These are phyloP conservation scores for Nothoprocta pentlandii DNA, from an alignment of 2,113 vertebrate genomes.

Conservation along the genomic window DNA sequence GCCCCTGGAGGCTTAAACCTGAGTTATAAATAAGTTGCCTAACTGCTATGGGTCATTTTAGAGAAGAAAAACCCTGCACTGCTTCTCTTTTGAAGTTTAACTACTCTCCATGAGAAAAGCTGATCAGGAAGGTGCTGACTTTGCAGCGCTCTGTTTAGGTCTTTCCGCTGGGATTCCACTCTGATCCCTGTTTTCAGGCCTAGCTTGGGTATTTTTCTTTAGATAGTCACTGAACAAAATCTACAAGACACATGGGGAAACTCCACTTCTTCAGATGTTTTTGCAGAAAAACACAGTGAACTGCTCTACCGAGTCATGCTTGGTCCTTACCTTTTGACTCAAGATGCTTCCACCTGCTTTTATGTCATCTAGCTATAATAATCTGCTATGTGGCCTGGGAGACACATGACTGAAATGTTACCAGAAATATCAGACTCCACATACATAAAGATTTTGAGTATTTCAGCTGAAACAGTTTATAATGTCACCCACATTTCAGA, in stretches of 20 bases:
- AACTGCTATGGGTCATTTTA: constrained; percentile 31
- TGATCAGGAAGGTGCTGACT: constrained; percentile 1
- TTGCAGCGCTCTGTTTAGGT: neutral
- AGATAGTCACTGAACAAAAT: neutral
- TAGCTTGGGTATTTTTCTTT: neutral
- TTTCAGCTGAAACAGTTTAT: neutral
- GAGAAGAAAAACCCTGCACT: neutral
- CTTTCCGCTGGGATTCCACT: neutral
- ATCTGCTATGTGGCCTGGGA: neutral
- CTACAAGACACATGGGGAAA: neutral
- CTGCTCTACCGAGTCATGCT: neutral
- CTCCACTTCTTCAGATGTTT: neutral
- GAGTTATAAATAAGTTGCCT: constrained; percentile 28
- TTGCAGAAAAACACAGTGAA: neutral
- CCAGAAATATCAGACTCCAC: neutral
- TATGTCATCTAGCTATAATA: neutral
- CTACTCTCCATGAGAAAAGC: neutral
- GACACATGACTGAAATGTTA: neutral
- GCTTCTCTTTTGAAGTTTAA: neutral
- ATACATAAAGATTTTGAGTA: neutral
- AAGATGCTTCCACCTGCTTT: neutral
- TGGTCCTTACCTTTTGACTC: neutral
- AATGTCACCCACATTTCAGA: neutral
- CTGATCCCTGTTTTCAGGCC: neutral
- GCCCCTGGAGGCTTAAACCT: neutral